These are phyloP conservation scores for Lasiurus cinereus DNA, from an alignment of 2,113 vertebrate genomes.

Conservation along the genomic window DNA sequence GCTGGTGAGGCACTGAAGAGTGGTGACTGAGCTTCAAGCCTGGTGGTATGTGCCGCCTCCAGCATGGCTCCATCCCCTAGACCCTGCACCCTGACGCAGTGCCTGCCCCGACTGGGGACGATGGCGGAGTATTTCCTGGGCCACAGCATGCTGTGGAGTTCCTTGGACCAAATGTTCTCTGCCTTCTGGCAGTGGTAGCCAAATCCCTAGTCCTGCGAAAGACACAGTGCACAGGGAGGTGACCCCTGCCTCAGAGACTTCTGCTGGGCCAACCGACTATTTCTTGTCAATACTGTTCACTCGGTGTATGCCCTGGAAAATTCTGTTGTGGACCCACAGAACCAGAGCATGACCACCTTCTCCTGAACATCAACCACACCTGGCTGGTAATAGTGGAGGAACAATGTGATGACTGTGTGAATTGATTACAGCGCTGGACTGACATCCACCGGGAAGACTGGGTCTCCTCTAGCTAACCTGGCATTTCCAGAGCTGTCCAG, in stretches of 20 bases:
- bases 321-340: constrained; percentile 95
- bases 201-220: constrained; percentile 97
- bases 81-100: constrained; percentile 37
- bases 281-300: constrained; percentile 94
- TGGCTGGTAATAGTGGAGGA: constrained; percentile 96
- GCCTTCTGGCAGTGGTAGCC: constrained; percentile 97
- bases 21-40: constrained; percentile 27
- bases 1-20: neutral
- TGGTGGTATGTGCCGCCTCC: constrained; percentile 33
- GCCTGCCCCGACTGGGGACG: constrained; percentile 73
- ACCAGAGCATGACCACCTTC: constrained; percentile 95
- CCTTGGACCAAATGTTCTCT: constrained; percentile 96
- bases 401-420: constrained; percentile 92
- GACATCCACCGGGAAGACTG: constrained; percentile 96
- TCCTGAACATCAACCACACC: constrained; percentile 97
- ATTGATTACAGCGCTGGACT: constrained; percentile 95
- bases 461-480: constrained; percentile 95
- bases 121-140: constrained; percentile 96
- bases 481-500: constrained; percentile 95
- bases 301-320: constrained; percentile 97
- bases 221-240: constrained; percentile 97
- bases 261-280: constrained; percentile 92
- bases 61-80: neutral
- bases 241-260: constrained; percentile 95
- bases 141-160: constrained; percentile 92